Base-by-base conservation (phyloP, 1,140 invertebrate species). In the Acromyrmex heyeri region DNA sequence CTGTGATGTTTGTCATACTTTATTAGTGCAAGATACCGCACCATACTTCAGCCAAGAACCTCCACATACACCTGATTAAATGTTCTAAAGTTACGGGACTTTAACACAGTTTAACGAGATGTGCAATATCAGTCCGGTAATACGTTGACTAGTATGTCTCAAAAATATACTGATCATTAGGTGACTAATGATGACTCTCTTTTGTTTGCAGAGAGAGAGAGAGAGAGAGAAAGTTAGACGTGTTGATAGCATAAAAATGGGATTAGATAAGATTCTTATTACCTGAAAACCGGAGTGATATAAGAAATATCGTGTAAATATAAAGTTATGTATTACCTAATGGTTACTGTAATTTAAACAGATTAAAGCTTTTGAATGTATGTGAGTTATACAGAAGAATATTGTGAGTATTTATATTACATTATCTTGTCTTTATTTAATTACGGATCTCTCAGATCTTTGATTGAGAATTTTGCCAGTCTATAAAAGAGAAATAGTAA, bases 1-100 rank as follows among this genome's bases (percentile, higher is more conserved):
- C 78, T 99, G 99, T 96, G 97, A 98, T 95, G 98, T 99, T 77
- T 99, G 99, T 96, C 98, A 99, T 96, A 99, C 99, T 48, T 96
- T 99, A 89, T 97, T 99, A 91, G 98, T 98, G 91, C 97, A 97
- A 92, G 97, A 99, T 95, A 97, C 98, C 62, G 98, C 98, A 89
- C 99, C 99, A 61, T 99, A 99, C 96, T 99, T 99, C 96, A 99
- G 98, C 95, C 98, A 97, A 82, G 97, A 98, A 93, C 97, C 97
- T 91, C 98, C 97, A 64, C 97, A 97, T 93, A 96, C 96, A 86
- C 97, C 97, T 72, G 96, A 96, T 90, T 96, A 89, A 88, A 88
- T 85, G 86, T 90, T 89, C 79, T 65, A 53, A 82, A 70, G 70
- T 72, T 34, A 65, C 30, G 65, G 61, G n/a, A 86, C 72, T 64